Conservation (phyloP, 2,797 vertebrate genomes). For the Rhynchonycteris naso region DNA sequence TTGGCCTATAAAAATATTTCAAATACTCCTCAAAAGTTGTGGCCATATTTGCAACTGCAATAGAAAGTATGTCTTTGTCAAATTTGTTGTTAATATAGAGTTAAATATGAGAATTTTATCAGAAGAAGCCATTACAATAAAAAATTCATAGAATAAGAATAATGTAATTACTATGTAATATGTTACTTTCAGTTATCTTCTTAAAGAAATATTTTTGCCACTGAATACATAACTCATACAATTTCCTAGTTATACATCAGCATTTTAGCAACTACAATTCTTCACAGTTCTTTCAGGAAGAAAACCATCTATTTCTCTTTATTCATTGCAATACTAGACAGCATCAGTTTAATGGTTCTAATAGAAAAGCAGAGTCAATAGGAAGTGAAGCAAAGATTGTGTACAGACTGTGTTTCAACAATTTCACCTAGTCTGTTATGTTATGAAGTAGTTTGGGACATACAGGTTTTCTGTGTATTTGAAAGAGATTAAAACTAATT, state of each 20-base stretch:
- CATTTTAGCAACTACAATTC: conserved; percentile 18
- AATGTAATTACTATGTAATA: not conserved
- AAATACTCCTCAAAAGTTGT: not conserved
- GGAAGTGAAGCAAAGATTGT: not conserved
- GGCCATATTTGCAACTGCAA: not conserved
- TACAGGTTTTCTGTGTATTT: conserved; percentile 10
- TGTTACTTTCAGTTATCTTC: not conserved
- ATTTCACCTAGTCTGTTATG: conserved; percentile 29
- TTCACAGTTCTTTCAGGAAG: not conserved
- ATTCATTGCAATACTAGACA: not conserved
- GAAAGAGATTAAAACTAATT: conserved; percentile 71
- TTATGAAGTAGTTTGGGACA: not conserved
- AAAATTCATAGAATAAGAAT: not conserved
- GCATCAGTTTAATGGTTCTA: not conserved
- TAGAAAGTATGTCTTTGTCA: not conserved
- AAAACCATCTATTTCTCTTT: not conserved
- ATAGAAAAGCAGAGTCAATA: not conserved
- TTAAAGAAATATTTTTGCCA: not conserved
- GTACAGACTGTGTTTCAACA: conserved; percentile 70
- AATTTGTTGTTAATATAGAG: not conserved
- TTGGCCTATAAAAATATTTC: conserved; percentile 3
- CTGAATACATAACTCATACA: not conserved
- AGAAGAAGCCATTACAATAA: not conserved
- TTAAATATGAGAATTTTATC: not conserved
- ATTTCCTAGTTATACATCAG: not conserved